Conservation (phyloP, 2,888 invertebrate genomes). For the Drosophila prostipennis region DNA sequence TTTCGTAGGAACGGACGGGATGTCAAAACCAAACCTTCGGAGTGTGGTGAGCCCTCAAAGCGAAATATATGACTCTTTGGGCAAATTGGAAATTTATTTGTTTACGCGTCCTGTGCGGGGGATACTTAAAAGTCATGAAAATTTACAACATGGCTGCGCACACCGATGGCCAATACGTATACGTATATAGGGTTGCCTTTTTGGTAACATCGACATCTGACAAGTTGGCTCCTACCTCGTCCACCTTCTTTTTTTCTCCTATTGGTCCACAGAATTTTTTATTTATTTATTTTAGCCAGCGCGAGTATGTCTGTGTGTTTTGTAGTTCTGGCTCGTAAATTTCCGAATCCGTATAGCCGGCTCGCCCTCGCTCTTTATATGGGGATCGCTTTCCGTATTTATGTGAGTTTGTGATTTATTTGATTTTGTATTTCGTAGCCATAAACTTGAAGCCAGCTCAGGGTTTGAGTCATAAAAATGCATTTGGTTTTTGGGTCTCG, state of each 20-base stretch:
- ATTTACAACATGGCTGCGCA: conserved; percentile 73
- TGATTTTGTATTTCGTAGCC: conserved; percentile 75
- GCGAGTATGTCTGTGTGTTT: conserved; percentile 21
- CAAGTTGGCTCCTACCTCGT: conserved; percentile 51
- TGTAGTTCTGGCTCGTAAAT: conserved; percentile 79
- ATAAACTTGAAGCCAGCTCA: conserved; percentile 55
- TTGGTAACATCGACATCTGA: conserved; percentile 54
- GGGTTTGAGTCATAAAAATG: conserved; percentile 55
- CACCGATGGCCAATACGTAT: conserved; percentile 20
- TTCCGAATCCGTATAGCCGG: conserved; percentile 72
- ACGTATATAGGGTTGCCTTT: conserved; percentile 8
- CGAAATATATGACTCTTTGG: conserved; percentile 73
- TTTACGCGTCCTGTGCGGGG: conserved; percentile 65
- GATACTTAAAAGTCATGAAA: conserved; percentile 78
- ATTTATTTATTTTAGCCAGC: conserved; percentile 27
- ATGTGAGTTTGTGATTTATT: conserved; percentile 78
- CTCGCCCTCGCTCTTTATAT: conserved; percentile 56
- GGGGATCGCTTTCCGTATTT: conserved; percentile 53
- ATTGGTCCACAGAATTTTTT: conserved; percentile 59
- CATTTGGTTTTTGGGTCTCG: conserved; percentile 46
- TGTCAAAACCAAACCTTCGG: conserved; percentile 62
- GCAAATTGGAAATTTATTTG: conserved; percentile 80
- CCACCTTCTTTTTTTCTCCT: conserved; percentile 43
- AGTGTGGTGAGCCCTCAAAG: conserved; percentile 22
- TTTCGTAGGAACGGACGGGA: conserved; percentile 66